Evolutionary conservation across 2,888 invertebrate genomes (phyloP).

Genomic region (Leucoma salicis): DNA sequence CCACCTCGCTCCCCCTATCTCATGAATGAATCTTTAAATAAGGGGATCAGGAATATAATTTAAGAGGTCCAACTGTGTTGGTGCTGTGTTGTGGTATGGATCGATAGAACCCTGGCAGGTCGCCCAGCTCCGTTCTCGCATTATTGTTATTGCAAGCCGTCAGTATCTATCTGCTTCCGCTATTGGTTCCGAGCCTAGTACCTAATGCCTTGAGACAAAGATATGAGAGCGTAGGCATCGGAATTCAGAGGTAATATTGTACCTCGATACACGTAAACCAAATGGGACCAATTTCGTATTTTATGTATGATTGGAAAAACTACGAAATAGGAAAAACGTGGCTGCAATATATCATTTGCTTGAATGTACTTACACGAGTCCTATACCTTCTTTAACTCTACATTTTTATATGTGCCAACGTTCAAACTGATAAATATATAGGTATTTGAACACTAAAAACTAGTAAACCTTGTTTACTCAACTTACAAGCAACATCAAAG

Average conservation of each 20-base stretch:
- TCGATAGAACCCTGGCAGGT: conserved; percentile 80
- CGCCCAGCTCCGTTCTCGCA: conserved; percentile 77
- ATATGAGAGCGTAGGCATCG: conserved; percentile 45
- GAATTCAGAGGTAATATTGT: conserved; percentile 30
- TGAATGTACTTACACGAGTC: conserved; percentile 14
- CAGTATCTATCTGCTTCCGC: conserved; percentile 72
- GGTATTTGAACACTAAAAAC: too few species aligned
- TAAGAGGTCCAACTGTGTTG: conserved; percentile 59
- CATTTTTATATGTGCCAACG: too few species aligned
- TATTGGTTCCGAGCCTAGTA: conserved; percentile 72
- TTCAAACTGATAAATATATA: too few species aligned
- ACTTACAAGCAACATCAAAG: too few species aligned
- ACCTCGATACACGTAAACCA: conserved; percentile 35
- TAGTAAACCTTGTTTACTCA: too few species aligned
- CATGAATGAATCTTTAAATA: conserved; percentile 40
- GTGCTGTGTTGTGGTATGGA: conserved; percentile 59
- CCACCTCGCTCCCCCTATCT: conserved; percentile 48
- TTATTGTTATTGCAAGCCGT: conserved; percentile 79
- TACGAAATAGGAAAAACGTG: conserved; percentile 17
- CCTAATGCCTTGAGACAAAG: conserved; percentile 58
- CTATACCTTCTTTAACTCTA: too few species aligned
- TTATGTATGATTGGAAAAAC: conserved; percentile 37
- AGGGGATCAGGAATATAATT: conserved; percentile 57
- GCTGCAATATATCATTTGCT: conserved; percentile 17
- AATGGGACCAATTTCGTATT: conserved; percentile 30